Evolutionary conservation across 1,140 invertebrate genomes (phyloP).

Genomic region (Tetramorium parvispinum): DNA sequence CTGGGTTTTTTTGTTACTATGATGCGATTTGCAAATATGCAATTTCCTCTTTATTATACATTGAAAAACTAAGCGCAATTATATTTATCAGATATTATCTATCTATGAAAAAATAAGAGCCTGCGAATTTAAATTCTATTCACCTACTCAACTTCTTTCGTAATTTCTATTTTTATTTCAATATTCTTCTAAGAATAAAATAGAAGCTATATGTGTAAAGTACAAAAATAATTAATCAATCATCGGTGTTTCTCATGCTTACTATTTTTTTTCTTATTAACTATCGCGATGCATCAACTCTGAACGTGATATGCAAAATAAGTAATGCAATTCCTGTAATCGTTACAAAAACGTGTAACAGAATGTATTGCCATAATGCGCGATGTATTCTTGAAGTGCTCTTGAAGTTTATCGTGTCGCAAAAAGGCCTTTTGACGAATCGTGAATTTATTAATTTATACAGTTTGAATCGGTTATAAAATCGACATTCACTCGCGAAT

Average conservation of each 20-base stretch:
- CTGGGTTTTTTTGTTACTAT: neutral
- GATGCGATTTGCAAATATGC: neutral
- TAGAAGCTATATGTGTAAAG: neutral
- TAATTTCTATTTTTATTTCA: neutral
- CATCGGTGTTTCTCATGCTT: neutral
- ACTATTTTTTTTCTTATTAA: neutral
- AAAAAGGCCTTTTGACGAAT: no score
- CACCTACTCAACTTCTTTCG: neutral
- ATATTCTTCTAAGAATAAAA: neutral
- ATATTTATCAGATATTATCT: neutral
- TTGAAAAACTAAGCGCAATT: neutral
- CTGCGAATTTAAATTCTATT: neutral
- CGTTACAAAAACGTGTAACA: neutral
- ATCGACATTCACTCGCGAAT: no score
- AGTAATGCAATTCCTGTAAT: slow-evolving; percentile 31
- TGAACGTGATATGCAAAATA: slow-evolving; percentile 22
- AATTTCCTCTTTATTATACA: neutral
- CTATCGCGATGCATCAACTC: slow-evolving; percentile 1
- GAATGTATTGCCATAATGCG: neutral
- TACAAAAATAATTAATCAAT: neutral
- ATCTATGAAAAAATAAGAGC: neutral
- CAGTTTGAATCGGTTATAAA: no score
- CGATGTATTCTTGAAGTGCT: neutral
- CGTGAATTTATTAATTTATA: no score
- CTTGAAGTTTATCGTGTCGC: no score